These are phyloP conservation scores for Microctonus brassicae DNA, from an alignment of 2,888 invertebrate species.

Conservation along the genomic window DNA sequence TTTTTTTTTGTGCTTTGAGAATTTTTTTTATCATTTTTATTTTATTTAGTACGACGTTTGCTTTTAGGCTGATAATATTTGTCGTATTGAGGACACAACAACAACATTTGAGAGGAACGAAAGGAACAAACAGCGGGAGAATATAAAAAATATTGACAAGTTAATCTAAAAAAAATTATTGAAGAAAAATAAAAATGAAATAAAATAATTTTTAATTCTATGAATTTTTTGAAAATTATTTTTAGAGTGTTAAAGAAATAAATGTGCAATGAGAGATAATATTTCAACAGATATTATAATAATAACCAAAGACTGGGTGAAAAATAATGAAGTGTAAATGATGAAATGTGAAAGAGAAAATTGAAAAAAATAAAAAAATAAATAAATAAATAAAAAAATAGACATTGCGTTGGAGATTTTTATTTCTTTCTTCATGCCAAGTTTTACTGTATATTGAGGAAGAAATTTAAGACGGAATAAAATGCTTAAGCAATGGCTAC, in stretches of 20 bases:
- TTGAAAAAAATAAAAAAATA: no score
- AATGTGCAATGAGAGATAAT: background rate
- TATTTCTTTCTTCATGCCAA: no score
- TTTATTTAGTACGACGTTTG: background rate
- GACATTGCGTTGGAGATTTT: no score
- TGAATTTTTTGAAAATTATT: background rate
- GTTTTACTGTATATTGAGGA: no score
- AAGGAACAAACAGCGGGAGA: no score
- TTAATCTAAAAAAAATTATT: background rate
- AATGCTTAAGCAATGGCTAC: constrained; percentile 55
- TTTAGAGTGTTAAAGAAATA: background rate
- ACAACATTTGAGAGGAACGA: no score
- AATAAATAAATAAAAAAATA: background rate
- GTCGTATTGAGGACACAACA: no score
- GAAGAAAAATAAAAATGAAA: background rate
- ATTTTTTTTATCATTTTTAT: background rate
- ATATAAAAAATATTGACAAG: background rate
- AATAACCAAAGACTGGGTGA: background rate
- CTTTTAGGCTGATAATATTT: background rate
- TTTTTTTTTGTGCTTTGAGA: background rate
- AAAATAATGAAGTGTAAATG: background rate
- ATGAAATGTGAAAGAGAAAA: background rate
- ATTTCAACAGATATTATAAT: background rate
- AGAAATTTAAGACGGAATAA: background rate
- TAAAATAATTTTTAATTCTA: background rate